Percentiles rank a stretch among this genome's conserved stretches.
phyloP scores from a whole-genome alignment of 2,797 vertebrate genomes.

The Enteromius afrohamiltoni region DNA sequence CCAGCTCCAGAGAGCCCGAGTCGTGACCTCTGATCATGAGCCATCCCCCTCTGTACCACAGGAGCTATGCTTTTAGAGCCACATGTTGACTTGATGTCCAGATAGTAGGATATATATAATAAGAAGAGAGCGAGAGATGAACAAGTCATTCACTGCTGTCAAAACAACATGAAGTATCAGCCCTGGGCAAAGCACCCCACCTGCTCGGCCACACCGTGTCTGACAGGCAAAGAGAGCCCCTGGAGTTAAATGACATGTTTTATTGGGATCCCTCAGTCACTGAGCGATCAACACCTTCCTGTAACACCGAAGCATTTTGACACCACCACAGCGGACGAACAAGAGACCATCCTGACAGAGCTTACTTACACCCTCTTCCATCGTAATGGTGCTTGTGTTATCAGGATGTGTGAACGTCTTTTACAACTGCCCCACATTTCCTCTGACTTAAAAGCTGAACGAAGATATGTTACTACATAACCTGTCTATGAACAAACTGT shows the following conservation, averaged over 20 bases:
- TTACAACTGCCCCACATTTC: not conserved
- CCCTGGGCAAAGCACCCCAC: constrained; percentile 29
- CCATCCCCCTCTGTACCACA: not conserved
- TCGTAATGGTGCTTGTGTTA: not conserved
- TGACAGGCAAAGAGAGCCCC: constrained; percentile 51
- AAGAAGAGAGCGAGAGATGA: constrained; percentile 18
- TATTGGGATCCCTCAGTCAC: constrained; percentile 59
- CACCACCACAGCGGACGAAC: constrained; percentile 1
- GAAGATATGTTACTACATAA: not conserved
- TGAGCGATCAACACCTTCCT: constrained; percentile 31
- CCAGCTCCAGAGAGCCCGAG: constrained; percentile 11
- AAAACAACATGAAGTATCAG: constrained; percentile 31
- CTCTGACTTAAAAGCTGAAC: not conserved
- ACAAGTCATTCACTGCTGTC: constrained; percentile 40
- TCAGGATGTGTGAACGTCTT: not conserved
- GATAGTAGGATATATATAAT: constrained; percentile 31
- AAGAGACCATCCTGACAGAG: not conserved
- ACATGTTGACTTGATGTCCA: constrained; percentile 31
- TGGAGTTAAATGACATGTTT: constrained; percentile 61
- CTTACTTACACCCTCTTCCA: not conserved
- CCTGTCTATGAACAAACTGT: not conserved
- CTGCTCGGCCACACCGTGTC: not conserved
- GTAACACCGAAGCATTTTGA: not conserved
- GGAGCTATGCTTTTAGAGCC: constrained; percentile 15
- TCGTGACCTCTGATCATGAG: constrained; percentile 37